phyloP scores from a whole-genome alignment of 2,797 vertebrate species.

The Pygocentrus nattereri region DNA sequence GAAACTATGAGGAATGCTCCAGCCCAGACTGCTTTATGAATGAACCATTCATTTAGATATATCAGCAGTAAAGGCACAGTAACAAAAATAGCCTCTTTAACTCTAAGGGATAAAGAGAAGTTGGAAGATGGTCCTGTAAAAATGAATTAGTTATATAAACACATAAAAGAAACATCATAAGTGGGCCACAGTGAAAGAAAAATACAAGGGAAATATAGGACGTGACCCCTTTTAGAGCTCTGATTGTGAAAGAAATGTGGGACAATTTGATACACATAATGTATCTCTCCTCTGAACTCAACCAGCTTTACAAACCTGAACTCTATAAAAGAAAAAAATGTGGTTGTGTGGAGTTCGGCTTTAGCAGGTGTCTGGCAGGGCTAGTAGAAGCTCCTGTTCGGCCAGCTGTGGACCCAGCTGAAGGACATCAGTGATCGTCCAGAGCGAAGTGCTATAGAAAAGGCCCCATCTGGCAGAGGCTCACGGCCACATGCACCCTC shows the following conservation, averaged over 20 bases:
- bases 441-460: conserved; percentile 9
- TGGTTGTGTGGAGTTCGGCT: neutral
- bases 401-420: conserved; percentile 28
- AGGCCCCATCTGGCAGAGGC: conserved; percentile 16
- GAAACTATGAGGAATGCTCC: too few relatives aligned
- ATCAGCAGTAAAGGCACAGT: too few relatives aligned
- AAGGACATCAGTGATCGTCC: neutral
- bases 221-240: too few relatives aligned
- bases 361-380: conserved; percentile 3
- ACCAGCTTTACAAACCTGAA: neutral
- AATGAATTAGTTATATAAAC: too few relatives aligned
- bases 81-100: too few relatives aligned
- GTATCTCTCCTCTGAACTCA: neutral
- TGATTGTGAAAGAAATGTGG: neutral
- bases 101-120: too few relatives aligned
- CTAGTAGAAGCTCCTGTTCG: neutral
- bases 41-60: too few relatives aligned
- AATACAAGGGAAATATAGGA: too few relatives aligned
- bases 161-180: too few relatives aligned
- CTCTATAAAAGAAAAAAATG: neutral
- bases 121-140: too few relatives aligned
- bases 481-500: conserved; percentile 1
- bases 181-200: too few relatives aligned
- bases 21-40: too few relatives aligned
- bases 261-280: neutral